Evolutionary conservation across 2,888 invertebrate genomes (phyloP), one percentile per base, ranked within the genome.

Genomic region (Nesidiocoris tenuis): DNA sequence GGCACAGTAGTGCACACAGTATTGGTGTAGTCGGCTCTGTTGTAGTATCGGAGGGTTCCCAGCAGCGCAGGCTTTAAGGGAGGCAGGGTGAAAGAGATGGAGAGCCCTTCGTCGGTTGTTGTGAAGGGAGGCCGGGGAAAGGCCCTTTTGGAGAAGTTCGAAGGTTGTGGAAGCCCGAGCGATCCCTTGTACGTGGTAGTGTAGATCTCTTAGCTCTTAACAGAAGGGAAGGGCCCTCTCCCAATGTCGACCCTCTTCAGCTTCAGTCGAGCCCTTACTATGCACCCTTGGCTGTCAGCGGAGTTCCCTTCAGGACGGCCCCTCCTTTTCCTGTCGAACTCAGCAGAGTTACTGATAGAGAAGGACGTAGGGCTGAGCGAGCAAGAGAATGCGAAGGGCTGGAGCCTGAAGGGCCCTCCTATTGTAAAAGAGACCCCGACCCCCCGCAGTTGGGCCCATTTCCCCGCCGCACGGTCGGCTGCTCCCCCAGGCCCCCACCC

Each of bases 281-380:
- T 54, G 67, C 67, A 67, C 67, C 67, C 67, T 67, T 67, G 55
- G 55, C 67, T 67, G 67, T 67, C 67, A 67, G 67, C 67, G 12
- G 39, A 39, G 39, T 39, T 39, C 39, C 39, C 39, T 39, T 12
- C 39, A 12, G 39, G 39, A 12, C 39, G 39, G 39, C 39, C 12
- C 39, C 39, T 39, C 39, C 39, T 12, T 39, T 39, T 39, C 39
- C 39, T 39, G 39, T 39, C 39, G 39, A 39, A 39, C 39, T 39
- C 39, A 39, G 39, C 39, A 12, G 39, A 39, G 5, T 39, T 39
- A 3, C 5, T 39, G 39, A 3, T 39, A 39, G 3, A 39, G 39
- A 39, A 39, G 39, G 39, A 39, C 5, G 5, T 39, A 39, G 39
- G 39, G 39, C 39, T 39, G 39, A 39, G 39, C 39, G 39, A 39